These are phyloP conservation scores for Caenorhabditis brenneri DNA, from an alignment of 1,140 invertebrate species.

Conservation along the genomic window DNA sequence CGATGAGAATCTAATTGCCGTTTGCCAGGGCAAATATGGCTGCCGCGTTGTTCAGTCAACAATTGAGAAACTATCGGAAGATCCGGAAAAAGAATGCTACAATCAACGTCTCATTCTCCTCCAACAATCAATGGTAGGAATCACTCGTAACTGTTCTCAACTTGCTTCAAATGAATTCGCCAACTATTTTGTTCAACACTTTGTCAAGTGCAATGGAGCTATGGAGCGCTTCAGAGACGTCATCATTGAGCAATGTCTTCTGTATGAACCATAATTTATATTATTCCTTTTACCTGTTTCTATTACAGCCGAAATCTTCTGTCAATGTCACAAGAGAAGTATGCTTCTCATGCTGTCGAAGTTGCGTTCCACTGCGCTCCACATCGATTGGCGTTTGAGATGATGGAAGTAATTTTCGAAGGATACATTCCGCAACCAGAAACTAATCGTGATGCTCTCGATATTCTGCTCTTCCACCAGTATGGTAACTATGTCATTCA, in stretches of 20 bases:
- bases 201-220: conserved; percentile 32
- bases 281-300: no score
- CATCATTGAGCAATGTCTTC: conserved; percentile 54
- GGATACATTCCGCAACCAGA: conserved; percentile 56
- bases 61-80: conserved; percentile 19
- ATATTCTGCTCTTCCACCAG: conserved; percentile 63
- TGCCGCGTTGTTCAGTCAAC: no score
- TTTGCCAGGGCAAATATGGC: no score
- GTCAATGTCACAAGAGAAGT: no score
- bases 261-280: no score
- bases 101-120: conserved; percentile 13
- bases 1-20: no score
- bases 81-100: neutral
- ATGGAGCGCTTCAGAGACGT: conserved; percentile 44
- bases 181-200: conserved; percentile 56
- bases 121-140: neutral
- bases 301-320: conserved; percentile 53
- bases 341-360: no score
- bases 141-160: conserved; percentile 35
- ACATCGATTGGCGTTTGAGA: conserved; percentile 37
- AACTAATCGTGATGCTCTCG: conserved; percentile 45
- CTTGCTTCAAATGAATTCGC: conserved; percentile 55
- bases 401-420: conserved; percentile 63
- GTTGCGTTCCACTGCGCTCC: conserved; percentile 56
- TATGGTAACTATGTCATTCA: conserved; percentile 64